Evolutionary conservation across 2,888 invertebrate genomes (phyloP).

Genomic region (Cryptocephalus primarius): DNA sequence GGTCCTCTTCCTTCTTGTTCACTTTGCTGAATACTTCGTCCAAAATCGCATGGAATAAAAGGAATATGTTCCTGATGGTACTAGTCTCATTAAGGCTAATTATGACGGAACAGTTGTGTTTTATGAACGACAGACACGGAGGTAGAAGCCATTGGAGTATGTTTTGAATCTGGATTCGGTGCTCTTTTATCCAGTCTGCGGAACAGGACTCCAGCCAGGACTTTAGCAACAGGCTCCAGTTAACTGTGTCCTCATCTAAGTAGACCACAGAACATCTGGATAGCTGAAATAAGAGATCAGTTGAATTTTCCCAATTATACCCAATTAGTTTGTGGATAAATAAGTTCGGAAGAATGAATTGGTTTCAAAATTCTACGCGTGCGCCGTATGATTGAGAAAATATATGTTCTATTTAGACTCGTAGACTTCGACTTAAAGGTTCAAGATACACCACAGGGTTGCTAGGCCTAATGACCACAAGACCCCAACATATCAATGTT

Average conservation of each 20-base stretch:
- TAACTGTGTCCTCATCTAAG: conserved; percentile 42
- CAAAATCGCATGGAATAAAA: conserved; percentile 31
- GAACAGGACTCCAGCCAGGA: conserved; percentile 36
- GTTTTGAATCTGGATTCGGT: conserved; percentile 24
- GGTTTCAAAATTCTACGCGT: too few species aligned
- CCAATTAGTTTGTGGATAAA: too few species aligned
- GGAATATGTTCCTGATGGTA: conserved; percentile 29
- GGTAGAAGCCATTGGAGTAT: conserved; percentile 47
- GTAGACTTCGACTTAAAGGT: too few species aligned
- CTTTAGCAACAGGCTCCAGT: conserved; percentile 44
- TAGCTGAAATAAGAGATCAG: conserved; percentile 27
- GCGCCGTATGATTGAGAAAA: too few species aligned
- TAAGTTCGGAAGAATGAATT: too few species aligned
- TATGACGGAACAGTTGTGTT: conserved; percentile 35
- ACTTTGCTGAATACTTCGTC: conserved; percentile 25
- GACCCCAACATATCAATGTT: too few species aligned
- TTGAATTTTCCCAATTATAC: too few species aligned
- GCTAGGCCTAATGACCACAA: too few species aligned
- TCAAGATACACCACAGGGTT: too few species aligned
- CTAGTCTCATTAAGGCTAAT: conserved; percentile 31
- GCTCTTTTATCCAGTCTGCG: conserved; percentile 19
- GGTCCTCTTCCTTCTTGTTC: conserved; percentile 28
- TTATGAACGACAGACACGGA: conserved; percentile 43
- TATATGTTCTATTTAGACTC: too few species aligned
- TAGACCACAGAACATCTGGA: conserved; percentile 55